Conservation (phyloP, 2,797 vertebrate species). For the Tangara arthus region DNA sequence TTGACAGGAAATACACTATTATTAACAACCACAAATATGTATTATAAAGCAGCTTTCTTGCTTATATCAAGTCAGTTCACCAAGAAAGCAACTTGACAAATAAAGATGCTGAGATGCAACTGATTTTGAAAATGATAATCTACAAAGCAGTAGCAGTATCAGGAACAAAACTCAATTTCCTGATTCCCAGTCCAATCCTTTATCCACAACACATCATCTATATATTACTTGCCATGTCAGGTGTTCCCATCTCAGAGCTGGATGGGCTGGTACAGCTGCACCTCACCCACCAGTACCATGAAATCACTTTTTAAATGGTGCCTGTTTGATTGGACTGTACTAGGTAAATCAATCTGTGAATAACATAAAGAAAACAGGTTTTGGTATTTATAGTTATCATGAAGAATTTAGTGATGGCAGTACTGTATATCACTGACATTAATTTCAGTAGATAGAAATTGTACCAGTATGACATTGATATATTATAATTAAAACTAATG, state of each 20-base stretch:
- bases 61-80: background rate
- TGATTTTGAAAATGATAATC: background rate
- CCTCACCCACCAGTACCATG: background rate
- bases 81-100: background rate
- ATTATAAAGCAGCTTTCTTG: background rate
- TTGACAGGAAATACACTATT: background rate
- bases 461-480: background rate
- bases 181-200: background rate
- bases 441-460: constrained; percentile 37
- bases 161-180: background rate
- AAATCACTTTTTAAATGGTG: background rate
- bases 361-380: background rate
- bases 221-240: background rate
- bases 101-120: background rate
- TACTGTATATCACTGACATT: background rate
- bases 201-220: background rate
- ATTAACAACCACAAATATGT: background rate
- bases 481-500: constrained; percentile 61
- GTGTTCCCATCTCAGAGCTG: background rate
- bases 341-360: background rate
- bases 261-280: background rate
- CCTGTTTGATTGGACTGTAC: background rate
- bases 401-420: constrained; percentile 13
- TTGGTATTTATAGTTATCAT: background rate
- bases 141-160: background rate